Base-by-base conservation (phyloP, 1,140 invertebrate species). In the Lepidurus couesii region DNA sequence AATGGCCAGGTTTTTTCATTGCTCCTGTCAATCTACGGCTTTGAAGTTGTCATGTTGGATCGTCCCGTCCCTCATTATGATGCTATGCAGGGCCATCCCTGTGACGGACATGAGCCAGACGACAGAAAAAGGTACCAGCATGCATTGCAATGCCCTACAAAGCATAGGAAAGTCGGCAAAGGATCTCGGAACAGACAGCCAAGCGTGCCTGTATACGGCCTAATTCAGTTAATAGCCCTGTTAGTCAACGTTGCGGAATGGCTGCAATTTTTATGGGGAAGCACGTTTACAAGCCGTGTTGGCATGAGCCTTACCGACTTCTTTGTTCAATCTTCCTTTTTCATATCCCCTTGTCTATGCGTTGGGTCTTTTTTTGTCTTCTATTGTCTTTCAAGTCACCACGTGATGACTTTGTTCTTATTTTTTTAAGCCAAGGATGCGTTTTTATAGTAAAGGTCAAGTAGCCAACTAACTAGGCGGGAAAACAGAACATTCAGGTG, bases 41-140 rank as follows among this genome's bases (percentile, higher is more conserved):
- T 65, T 65, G 53, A 65, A 65, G 53, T 65, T 65, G 53, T 65
- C 53, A 65, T 21, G 8, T 65, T 65, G 16, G 53, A 65, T 65
- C 53, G 34, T 34, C 53, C 53, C 53, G 53, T n/a, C 53, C 53
- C 53, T 65, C 53, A 65, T 65, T 65, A 65, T 65, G 53, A 65
- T 65, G 53, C 53, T 65, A 65, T 65, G 53, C 53, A 65, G 53
- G n/a, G 53, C 53, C 53, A 21, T 65, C 53, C 16, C 53, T 65
- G 21, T 65, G 53, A 65, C 21, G 53, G 53, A 65, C 53, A 65
- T 65, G 16, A 65, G 53, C 53, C 53, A 65, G 53, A 65, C 53
- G 53, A 65, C 53, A 65, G 53, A 65, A 65, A 65, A 21, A 65
- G n/a, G 53, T 65, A 65, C 53, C 53, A 13, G 53, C 53, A 65